phyloP scores from a whole-genome alignment of 2,797 vertebrate genomes.

The Podargus strigoides region DNA sequence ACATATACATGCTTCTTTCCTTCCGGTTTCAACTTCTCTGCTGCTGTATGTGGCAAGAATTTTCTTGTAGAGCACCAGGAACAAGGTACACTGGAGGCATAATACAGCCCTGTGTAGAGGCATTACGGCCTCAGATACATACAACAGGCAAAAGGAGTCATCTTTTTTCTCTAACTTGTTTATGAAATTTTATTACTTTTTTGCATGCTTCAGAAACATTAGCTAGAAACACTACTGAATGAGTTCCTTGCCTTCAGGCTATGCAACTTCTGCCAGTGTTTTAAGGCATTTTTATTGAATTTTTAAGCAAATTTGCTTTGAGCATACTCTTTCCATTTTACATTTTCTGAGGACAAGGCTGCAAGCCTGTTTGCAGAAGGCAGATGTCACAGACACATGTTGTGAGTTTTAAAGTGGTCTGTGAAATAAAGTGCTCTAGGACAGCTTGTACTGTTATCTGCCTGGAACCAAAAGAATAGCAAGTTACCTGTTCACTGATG shows the following conservation, averaged over 20 bases:
- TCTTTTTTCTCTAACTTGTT: not conserved
- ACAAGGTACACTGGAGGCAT: not conserved
- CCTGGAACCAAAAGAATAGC: not conserved
- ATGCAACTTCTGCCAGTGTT: constrained; percentile 33
- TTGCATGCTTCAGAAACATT: constrained; percentile 8
- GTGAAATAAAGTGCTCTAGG: not conserved
- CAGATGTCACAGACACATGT: not conserved
- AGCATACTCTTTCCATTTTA: not conserved
- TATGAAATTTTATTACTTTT: not conserved
- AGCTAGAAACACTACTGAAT: not conserved
- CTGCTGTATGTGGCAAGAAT: not conserved
- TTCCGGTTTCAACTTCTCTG: not conserved
- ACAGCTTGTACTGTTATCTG: not conserved
- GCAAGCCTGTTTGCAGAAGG: not conserved
- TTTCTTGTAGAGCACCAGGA: not conserved
- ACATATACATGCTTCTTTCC: not conserved
- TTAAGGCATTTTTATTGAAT: constrained; percentile 40
- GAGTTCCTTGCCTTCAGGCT: constrained; percentile 24
- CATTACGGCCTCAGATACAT: not conserved
- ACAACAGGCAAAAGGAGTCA: not conserved
- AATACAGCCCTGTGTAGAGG: not conserved
- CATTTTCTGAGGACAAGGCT: not conserved
- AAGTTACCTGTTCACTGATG: not conserved
- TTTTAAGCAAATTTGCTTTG: constrained; percentile 44
- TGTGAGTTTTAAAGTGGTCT: not conserved